phyloP scores from a whole-genome alignment of 2,797 vertebrate species.

The Propithecus deckenii region DNA sequence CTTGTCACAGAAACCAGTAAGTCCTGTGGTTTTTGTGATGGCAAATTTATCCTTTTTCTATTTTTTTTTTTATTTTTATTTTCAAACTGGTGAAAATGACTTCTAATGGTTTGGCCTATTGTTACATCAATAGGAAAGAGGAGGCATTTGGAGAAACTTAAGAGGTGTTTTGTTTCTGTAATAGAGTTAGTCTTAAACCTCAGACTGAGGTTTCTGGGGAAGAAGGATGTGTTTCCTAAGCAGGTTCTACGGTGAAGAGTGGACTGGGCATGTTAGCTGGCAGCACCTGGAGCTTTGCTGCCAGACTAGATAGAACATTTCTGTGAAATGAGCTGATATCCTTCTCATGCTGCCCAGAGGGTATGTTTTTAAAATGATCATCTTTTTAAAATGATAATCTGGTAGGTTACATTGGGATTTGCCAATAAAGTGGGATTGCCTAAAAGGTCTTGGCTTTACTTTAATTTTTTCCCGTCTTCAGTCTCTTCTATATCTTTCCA shows the following conservation, averaged over 20 bases:
- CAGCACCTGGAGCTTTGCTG: not conserved
- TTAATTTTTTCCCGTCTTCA: not conserved
- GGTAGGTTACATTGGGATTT: not conserved
- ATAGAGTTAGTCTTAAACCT: not conserved
- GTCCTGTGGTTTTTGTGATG: not conserved
- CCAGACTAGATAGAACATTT: too few relatives aligned
- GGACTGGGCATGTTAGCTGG: rapidly evolving
- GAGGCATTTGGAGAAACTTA: not conserved
- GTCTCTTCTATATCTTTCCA: not conserved
- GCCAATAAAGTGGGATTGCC: not conserved
- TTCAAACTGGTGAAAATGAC: not conserved
- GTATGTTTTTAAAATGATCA: not conserved
- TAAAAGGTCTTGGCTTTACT: not conserved
- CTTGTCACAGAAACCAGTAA: not conserved
- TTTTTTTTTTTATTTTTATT: not conserved
- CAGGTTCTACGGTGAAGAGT: not conserved
- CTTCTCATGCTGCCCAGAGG: not conserved
- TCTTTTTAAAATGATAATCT: not conserved
- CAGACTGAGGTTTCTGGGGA: not conserved
- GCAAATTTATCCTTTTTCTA: not conserved
- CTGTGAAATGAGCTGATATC: not conserved
- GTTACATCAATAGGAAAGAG: not conserved
- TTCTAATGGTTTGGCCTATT: not conserved
- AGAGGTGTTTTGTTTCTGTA: not conserved
- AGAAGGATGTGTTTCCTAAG: not conserved